Evolutionary conservation across 2,888 invertebrate species (phyloP), one percentile per base, ranked within the genome.

Genomic region (Pandemis corylana): DNA sequence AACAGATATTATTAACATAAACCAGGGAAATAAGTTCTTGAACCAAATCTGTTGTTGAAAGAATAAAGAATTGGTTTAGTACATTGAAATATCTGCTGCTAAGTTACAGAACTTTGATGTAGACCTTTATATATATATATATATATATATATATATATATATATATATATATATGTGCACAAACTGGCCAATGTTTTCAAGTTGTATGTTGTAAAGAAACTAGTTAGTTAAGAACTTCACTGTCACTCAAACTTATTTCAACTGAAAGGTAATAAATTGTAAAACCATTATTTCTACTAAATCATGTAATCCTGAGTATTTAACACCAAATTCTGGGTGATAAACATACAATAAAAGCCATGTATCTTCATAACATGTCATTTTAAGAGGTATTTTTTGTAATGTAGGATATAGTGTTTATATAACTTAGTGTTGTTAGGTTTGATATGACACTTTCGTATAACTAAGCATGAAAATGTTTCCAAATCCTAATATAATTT

Each of bases 371-470:
- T 66, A 51, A 46, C 4, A 51, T 51, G 53, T 68, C 42, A 66
- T 74, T 70, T 66, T 74, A 70, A 66, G 65, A 51, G 61, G 42
- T 42, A 44, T 10, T 61, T 70, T 69, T 70, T 74, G 66, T 74
- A 74, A 66, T 66, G 44, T 74, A 75, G 67, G 49, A 61, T 44
- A 56, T 64, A 74, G 65, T 61, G 66, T 75, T 67, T 75, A 62
- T 75, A 75, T 75, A 62, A 70, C 70, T 41, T 70, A 67, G 65
- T 66, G 65, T 36, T 71, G 62, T 62, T 75, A 70, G 65, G 51
- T 74, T 74, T 70, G 70, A 66, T 66, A 42, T 75, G 59, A 59
- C 59, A 70, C 65, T 70, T 75, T 68, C 49, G 36, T 61, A 61
- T 61, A 53, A 7, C 41, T 62, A 75, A 70, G 70, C 62, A 70